Conservation (phyloP, 2,888 invertebrate genomes). For the Eupeodes latifasciatus region DNA sequence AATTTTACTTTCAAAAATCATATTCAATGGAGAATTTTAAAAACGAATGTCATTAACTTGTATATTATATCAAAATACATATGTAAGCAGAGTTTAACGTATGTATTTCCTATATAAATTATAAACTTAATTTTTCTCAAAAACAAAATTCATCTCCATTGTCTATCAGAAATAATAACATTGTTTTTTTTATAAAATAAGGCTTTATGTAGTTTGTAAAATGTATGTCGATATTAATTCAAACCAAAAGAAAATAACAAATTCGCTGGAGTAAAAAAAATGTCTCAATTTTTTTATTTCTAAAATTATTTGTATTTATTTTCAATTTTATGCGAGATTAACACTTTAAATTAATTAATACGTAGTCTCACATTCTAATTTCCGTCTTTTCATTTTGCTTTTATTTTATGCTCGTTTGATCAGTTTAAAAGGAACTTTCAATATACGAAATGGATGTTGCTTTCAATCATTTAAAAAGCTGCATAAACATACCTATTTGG, state of each 20-base stretch:
- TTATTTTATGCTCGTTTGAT: neutral
- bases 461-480: neutral
- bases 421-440: neutral
- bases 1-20: conserved; percentile 64
- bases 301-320: conserved; percentile 41
- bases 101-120: neutral
- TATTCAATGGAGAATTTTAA: conserved; percentile 40
- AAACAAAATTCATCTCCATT: conserved; percentile 39
- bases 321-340: conserved; percentile 31
- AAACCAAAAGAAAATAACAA: conserved; percentile 75
- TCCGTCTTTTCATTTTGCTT: conserved; percentile 11
- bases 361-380: neutral
- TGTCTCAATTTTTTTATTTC: conserved; percentile 30
- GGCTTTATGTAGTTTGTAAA: conserved; percentile 63
- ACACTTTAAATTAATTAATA: conserved; percentile 4
- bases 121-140: neutral
- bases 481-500: neutral
- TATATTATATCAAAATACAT: neutral
- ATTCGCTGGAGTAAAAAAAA: conserved; percentile 60
- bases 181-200: conserved; percentile 36
- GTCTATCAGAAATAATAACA: conserved; percentile 25
- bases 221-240: conserved; percentile 67
- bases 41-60: neutral
- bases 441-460: neutral
- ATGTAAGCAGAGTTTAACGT: neutral